Base-by-base conservation (phyloP, 2,888 invertebrate genomes). In the Bibio marci region DNA sequence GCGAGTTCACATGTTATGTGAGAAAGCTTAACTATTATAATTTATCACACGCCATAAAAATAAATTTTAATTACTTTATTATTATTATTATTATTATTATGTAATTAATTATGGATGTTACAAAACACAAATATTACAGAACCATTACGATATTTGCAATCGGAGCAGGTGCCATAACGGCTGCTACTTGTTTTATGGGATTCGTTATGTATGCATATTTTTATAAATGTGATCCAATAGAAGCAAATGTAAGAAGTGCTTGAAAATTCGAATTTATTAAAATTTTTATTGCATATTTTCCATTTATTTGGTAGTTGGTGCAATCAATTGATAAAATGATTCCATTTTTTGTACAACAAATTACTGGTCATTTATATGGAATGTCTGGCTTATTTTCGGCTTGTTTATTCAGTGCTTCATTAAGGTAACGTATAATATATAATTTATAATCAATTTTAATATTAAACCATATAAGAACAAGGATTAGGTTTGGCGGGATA, bases 151-250 rank as follows among this genome's bases (percentile, higher is more conserved):
- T 72, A 30, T 73, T 73, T 47, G 68, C 66, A 10, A 38, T 67
- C 28, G 73, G 73, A 2, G 65, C 69, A 30, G 53, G 66, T 6
- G 12, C 62, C 7, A 69, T 75, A 44, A 64, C 72, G 49, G 61
- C 63, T 28, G 54, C 71, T 27, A 73, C 71, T 48, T 69, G 69
- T 46, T 71, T 69, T 51, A 66, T 68, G 34, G 74, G 74, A 18
- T 57, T 73, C 30, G 59, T 73, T 27, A 64, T 73, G 44, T 65
- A 66, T 45, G 65, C 70, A 2, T 65, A 65, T 43, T 74, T 71
- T 53, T 55, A 65, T 33, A 64, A 65, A 44, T 75, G 74, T 49
- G 74, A 75, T 55, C 74, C 74, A 7, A 52, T 72, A 22, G 54
- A 59, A 2, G 54, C 65, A 7, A 69, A 70, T 11, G 50, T 67